Conservation (phyloP, 2,113 vertebrate species). For the Glaucidium brasilianum region DNA sequence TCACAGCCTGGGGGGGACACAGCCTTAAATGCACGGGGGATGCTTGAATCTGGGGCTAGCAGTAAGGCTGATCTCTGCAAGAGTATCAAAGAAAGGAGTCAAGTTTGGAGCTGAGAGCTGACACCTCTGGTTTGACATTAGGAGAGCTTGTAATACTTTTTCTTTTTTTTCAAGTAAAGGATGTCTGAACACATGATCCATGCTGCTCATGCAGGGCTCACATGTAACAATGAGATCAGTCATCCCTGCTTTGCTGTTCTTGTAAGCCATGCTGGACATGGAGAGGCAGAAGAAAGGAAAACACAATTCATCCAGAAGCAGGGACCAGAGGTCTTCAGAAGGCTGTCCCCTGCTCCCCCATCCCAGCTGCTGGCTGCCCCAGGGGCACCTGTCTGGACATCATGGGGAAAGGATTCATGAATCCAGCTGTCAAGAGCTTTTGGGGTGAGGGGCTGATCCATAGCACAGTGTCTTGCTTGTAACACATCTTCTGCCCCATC, state of each 20-base stretch:
- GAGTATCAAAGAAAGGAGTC: neutral
- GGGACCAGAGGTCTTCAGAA: neutral
- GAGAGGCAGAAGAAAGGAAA: neutral
- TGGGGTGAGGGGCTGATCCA: neutral
- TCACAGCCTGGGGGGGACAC: no score
- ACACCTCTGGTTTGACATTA: neutral
- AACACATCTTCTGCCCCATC: neutral
- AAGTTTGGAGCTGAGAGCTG: neutral
- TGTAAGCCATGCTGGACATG: neutral
- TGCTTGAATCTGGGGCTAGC: neutral
- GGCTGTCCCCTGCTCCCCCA: no score
- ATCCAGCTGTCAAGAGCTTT: neutral
- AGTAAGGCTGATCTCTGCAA: neutral
- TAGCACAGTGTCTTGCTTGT: neutral
- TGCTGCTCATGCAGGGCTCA: neutral
- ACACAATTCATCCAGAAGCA: neutral
- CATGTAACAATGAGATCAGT: neutral
- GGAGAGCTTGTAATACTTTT: accelerated
- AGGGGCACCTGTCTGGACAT: neutral
- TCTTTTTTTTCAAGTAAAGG: neutral
- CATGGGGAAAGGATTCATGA: neutral
- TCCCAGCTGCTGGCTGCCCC: accelerated
- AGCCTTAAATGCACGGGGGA: accelerated
- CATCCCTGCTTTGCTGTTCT: neutral
- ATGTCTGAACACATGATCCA: neutral